Base-by-base conservation (phyloP, 2,888 invertebrate species). In the Agriopis marginaria region DNA sequence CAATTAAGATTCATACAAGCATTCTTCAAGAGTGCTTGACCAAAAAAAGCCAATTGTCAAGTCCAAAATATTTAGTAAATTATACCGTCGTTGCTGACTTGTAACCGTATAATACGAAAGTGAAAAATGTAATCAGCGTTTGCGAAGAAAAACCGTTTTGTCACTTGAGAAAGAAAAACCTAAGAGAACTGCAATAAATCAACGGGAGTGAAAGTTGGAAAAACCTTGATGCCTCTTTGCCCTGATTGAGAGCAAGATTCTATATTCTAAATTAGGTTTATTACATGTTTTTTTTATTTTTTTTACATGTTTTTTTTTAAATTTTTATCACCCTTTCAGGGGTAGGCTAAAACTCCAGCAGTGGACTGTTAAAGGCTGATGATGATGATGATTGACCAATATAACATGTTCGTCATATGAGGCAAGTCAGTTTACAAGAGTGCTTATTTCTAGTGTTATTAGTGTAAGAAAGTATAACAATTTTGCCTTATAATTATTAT, bases 111-210 rank as follows among this genome's bases (percentile, higher is more conserved):
- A 45, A 39, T 56, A 61, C 17, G 50, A 60, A 63, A 60, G 63
- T 66, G 55, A 66, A 47, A 69, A 65, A 65, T 69, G 61, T 65
- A 65, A 70, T 70, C 66, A 70, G 66, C 39, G 39, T 49, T 65
- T 44, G 39, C 55, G n/a, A 54, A 59, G 70, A 45, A 66, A 69
- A 71, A 74, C 58, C 71, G 63, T 70, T 70, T 71, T 71, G 71
- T 73, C 73, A 68, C 67, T 70, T 42, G 53, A 64, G 60, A 63
- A 68, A 68, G 63, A 63, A 70, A 68, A 73, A 63, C 65, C 56
- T 66, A 39, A 54, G 65, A 65, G 40, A 72, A 68, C 60, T 68
- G 66, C 63, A 64, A 73, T 73, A 70, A 70, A 70, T 70, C 71
- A 72, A 60, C 54, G 53, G 44, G 53, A 66, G 55, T 49, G 63